A percentile compares a stretch with the other conserved stretches of the same genome.
Conservation (phyloP, 2,113 vertebrate species). For the Pachypanchax playfairii region DNA sequence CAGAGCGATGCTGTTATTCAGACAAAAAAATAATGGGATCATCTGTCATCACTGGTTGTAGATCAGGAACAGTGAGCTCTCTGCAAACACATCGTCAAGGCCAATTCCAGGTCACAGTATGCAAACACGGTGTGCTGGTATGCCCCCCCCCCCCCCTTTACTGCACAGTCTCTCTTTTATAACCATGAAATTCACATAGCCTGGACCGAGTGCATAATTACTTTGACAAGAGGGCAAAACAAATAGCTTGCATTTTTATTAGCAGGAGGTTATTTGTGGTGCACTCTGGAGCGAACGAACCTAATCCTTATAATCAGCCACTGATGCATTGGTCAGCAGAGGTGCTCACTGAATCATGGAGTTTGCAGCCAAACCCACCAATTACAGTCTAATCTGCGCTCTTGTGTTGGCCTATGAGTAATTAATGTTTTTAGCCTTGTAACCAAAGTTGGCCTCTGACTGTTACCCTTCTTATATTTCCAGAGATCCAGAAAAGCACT, state of each 20-base stretch:
- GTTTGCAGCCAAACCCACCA: conserved; percentile 51
- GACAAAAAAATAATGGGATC: background rate
- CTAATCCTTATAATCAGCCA: conserved; percentile 43
- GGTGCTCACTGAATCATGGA: conserved; percentile 41
- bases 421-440: conserved; percentile 59
- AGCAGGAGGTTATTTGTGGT: conserved; percentile 22
- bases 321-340: conserved; percentile 48
- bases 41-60: conserved; percentile 5
- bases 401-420: conserved; percentile 49
- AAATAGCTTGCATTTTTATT: conserved; percentile 22
- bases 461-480: conserved; percentile 49
- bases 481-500: conserved; percentile 63
- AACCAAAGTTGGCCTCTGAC: conserved; percentile 43
- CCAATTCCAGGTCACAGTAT: conserved; percentile 36
- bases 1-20: background rate
- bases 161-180: conserved; percentile 6
- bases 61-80: conserved; percentile 3
- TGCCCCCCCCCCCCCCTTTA: conserved; percentile 21
- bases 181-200: conserved; percentile 8
- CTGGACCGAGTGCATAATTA: conserved; percentile 6
- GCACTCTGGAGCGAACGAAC: conserved; percentile 22
- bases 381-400: conserved; percentile 63
- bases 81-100: conserved; percentile 12
- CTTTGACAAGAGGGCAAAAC: conserved; percentile 39
- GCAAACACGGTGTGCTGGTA: conserved; percentile 36